These are phyloP conservation scores for Lucilia cuprina DNA, from an alignment of 1,140 invertebrate genomes.

Conservation along the genomic window DNA sequence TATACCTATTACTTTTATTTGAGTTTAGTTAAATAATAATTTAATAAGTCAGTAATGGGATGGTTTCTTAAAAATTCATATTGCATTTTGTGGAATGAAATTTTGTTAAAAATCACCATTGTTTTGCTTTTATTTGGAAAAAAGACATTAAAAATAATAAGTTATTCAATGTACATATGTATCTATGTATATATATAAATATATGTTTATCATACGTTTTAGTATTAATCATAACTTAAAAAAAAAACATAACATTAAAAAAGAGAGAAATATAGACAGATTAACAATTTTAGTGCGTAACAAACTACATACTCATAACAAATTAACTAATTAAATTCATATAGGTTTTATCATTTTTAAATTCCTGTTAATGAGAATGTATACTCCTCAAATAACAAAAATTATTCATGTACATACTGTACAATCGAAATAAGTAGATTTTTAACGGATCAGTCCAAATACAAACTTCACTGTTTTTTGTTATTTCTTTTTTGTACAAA, in stretches of 20 bases:
- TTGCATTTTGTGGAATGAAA: conserved; percentile 22
- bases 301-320: conserved; percentile 41
- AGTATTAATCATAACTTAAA: background rate
- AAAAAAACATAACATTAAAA: background rate
- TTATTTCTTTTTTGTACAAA: conserved; percentile 3
- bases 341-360: conserved; percentile 28
- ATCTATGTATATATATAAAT: background rate
- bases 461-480: background rate
- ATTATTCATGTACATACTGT: background rate
- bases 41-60: background rate
- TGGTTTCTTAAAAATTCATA: background rate
- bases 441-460: background rate
- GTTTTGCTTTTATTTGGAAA: background rate
- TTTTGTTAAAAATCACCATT: conserved; percentile 28
- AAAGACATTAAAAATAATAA: background rate
- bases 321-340: conserved; percentile 41
- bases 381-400: conserved; percentile 21
- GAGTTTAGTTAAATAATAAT: background rate
- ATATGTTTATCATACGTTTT: background rate
- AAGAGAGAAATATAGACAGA: conserved; percentile 23
- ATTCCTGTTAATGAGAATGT: conserved; percentile 21
- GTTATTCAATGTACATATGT: background rate
- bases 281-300: conserved; percentile 40
- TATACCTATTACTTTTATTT: background rate
- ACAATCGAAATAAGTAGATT: background rate